phyloP scores from a whole-genome alignment of 2,113 vertebrate species.

The Pampusana beccarii region DNA sequence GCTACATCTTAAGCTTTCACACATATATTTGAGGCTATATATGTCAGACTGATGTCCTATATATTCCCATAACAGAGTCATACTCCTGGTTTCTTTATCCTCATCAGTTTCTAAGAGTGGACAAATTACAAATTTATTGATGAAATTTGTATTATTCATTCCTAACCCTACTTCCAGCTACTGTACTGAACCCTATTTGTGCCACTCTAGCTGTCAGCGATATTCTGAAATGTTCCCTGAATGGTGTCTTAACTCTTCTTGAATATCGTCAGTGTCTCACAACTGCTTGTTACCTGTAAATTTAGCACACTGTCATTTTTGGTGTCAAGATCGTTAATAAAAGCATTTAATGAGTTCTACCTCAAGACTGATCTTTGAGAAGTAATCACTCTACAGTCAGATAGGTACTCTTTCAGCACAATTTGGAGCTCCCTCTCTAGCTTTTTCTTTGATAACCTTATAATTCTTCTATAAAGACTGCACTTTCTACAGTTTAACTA shows the following conservation, averaged over 20 bases:
- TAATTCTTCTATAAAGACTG: background rate
- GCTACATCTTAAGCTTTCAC: background rate
- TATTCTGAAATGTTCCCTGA: background rate
- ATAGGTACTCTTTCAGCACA: constrained; percentile 15
- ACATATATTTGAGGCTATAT: background rate
- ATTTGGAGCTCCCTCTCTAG: background rate
- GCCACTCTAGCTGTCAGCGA: background rate
- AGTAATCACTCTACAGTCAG: background rate
- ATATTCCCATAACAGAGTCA: background rate
- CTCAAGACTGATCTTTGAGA: background rate
- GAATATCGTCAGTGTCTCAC: background rate
- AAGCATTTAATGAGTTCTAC: background rate
- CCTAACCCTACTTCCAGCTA: background rate
- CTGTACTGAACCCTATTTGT: background rate
- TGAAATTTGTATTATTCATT: background rate
- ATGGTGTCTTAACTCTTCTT: background rate
- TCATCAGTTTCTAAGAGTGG: background rate
- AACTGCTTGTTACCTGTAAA: constrained; percentile 21
- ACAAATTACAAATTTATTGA: background rate
- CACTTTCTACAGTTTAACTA: background rate
- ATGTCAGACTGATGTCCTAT: background rate
- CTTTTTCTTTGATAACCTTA: background rate
- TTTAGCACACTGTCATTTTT: constrained; percentile 1
- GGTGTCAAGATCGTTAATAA: constrained; percentile 28
- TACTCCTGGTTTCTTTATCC: background rate